Evolutionary conservation across 2,113 vertebrate species (phyloP), one percentile per base, ranked within the genome.

Genomic region (Sialia sialis): DNA sequence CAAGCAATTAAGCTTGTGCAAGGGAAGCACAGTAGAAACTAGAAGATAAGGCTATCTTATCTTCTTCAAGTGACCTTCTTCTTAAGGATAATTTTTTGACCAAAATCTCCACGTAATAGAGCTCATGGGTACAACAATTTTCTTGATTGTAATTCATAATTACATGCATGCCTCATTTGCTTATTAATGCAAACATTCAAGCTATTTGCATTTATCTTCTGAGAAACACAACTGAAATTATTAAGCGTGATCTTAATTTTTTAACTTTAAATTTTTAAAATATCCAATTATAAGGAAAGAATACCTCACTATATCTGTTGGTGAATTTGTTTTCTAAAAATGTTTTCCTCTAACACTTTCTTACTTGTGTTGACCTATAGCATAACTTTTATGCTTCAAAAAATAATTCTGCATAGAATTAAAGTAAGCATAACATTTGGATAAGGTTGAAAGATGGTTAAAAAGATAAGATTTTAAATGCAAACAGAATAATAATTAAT

Each of bases 401-500:
- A 66, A 77, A 74, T 30, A 9, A 81, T 36, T 38, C 4, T 6
- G 4, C 90, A 63, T 18, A 93, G 44, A 92, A 87, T 81, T 81
- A 91, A 96, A 97, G 70, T 88, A 93, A 95, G 23, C 62, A 56
- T 92, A 95, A 89, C 87, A 94, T 96, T 73, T 56, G 91, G 30
- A 55, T 94, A 75, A 58, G 76, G 82, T 63, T 92, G 81, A 91
- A 89, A 89, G 84, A 93, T 87, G 51, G 64, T 94, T 94, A 87
- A 69, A 79, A 87, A 80, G 75, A 56, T 85, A 98, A 97, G 86
- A 95, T 96, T 91, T 96, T 97, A 98, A 98, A 97, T 96, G 95
- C 84, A 95, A 95, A 97, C 97, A 96, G 96, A 97, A 98, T 96
- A 96, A 97, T 97, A 98, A 97, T 98, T 98, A 98, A 98, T 98